Conservation (phyloP, 2,888 invertebrate genomes). For the Apodemia duryi region DNA sequence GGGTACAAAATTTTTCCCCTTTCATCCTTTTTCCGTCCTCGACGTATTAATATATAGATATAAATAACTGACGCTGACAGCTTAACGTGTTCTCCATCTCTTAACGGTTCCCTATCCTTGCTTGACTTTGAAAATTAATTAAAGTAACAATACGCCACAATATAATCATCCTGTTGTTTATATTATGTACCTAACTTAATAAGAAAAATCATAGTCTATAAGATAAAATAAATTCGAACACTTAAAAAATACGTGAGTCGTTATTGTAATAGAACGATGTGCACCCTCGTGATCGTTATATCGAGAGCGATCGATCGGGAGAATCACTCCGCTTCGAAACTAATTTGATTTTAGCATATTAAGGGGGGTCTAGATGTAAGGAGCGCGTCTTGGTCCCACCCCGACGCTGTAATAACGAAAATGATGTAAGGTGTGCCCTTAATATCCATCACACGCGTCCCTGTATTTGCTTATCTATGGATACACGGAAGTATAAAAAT, state of each 20-base stretch:
- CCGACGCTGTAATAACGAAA: constrained; percentile 68
- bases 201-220: not conserved
- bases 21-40: too few relatives aligned
- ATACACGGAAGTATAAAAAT: constrained; percentile 78
- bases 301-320: constrained; percentile 67
- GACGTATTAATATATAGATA: too few relatives aligned
- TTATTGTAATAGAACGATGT: constrained; percentile 46
- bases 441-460: constrained; percentile 76
- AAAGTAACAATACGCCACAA: too few relatives aligned
- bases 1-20: too few relatives aligned
- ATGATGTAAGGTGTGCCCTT: constrained; percentile 79
- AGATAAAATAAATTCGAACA: constrained; percentile 34
- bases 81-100: too few relatives aligned
- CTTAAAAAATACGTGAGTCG: constrained; percentile 44
- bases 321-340: constrained; percentile 75
- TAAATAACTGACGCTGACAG: too few relatives aligned
- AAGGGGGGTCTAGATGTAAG: constrained; percentile 71
- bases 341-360: constrained; percentile 80
- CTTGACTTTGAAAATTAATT: too few relatives aligned
- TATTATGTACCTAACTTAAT: constrained; percentile 15
- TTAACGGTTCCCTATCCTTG: too few relatives aligned
- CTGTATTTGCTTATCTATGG: constrained; percentile 78
- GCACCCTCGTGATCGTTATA: constrained; percentile 51
- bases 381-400: constrained; percentile 63
- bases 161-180: not conserved